Evolutionary conservation across 2,888 invertebrate genomes (phyloP).

Genomic region (Troides helena): DNA sequence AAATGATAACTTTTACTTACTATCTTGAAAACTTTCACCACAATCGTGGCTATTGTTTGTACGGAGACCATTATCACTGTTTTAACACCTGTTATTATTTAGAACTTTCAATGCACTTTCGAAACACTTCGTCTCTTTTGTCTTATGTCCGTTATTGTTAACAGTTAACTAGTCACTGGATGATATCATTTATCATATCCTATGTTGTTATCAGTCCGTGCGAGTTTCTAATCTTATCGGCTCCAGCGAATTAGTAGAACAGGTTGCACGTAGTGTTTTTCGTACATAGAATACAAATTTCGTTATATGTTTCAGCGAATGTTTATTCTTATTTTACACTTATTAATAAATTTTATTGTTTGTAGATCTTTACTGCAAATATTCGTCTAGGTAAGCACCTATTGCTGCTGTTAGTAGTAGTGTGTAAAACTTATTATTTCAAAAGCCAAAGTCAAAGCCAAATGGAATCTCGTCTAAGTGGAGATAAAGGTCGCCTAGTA

Average conservation of each 20-base stretch:
- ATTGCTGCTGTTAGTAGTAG: too few species aligned
- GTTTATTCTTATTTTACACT: not conserved
- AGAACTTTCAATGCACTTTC: conserved; percentile 39
- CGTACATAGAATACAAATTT: not conserved
- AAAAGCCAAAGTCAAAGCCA: too few species aligned
- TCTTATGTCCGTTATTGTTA: conserved; percentile 60
- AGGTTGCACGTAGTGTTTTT: conserved; percentile 51
- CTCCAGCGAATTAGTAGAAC: conserved; percentile 72
- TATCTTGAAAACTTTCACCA: conserved; percentile 90
- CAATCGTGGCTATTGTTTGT: conserved; percentile 89
- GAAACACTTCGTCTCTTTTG: conserved; percentile 46
- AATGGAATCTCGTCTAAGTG: too few species aligned
- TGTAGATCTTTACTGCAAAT: too few species aligned
- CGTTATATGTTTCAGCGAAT: not conserved
- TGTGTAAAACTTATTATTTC: too few species aligned
- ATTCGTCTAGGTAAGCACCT: too few species aligned
- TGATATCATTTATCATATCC: conserved; percentile 59
- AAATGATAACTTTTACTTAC: conserved; percentile 77
- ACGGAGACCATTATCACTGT: conserved; percentile 87
- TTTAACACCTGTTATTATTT: conserved; percentile 33
- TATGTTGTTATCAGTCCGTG: conserved; percentile 58
- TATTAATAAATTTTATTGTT: not conserved
- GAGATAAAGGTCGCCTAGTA: too few species aligned
- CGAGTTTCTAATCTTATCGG: conserved; percentile 67
- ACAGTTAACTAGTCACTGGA: conserved; percentile 60